phyloP scores from a whole-genome alignment of 2,113 vertebrate species.

The Myodes glareolus region DNA sequence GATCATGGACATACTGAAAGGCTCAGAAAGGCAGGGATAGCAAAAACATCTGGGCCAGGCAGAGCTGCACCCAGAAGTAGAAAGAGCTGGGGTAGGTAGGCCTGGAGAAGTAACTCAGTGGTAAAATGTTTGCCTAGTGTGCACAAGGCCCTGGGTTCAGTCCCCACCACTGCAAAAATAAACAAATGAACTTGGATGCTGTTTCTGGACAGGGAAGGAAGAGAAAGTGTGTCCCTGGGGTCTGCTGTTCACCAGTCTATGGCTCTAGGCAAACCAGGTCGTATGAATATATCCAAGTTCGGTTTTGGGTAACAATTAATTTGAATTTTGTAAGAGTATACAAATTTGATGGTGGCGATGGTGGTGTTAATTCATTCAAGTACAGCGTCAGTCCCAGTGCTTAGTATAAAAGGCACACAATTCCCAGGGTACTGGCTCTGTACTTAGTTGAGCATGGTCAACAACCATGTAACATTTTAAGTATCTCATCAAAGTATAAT shows the following conservation, averaged over 20 bases:
- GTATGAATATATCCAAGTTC: neutral
- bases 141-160: neutral
- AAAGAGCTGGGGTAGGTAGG: neutral
- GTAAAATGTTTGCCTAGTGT: too few relatives aligned
- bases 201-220: neutral
- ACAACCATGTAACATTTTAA: neutral
- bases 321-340: neutral
- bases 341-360: conserved; percentile 17
- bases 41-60: neutral
- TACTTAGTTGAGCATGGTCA: neutral
- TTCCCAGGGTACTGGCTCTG: neutral
- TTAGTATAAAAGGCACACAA: neutral
- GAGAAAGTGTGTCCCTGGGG: too few relatives aligned
- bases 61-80: neutral
- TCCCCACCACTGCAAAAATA: neutral
- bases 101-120: neutral
- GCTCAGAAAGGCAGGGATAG: neutral
- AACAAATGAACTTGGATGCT: neutral
- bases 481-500: neutral
- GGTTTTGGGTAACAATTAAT: neutral
- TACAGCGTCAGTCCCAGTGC: neutral
- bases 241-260: neutral
- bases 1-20: neutral
- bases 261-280: neutral
- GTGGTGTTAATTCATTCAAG: neutral